Base-by-base conservation (phyloP, 2,113 vertebrate genomes). In the Ciconia stormi region DNA sequence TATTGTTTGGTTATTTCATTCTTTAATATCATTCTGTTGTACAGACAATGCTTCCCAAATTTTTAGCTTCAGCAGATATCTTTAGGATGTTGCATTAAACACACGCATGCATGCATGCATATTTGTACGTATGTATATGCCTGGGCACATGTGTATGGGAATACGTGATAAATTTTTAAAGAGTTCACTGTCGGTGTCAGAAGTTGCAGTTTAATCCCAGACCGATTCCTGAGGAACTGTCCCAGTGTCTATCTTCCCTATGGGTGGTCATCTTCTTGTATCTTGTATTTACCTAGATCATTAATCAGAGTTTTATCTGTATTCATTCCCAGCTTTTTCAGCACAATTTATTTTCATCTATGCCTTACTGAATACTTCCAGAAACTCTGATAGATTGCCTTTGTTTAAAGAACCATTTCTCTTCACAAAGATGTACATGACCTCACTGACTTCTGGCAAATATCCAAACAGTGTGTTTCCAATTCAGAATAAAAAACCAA, bases 31-130 rank as follows among this genome's bases (percentile, higher is more conserved):
- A 0, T 66, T 44, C 10, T 58, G 29, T 22, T 65, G 15, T 42
- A 3, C 6, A 23, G 36, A 44, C 66, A 74, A 1, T 8, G 27
- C 55, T 30, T 40, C 50, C 18, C 32, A 53, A 6, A 30, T 30
- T 19, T 38, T 22, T 5, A 9, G 14, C 27, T 69, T 38, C 40
- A 34, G 47, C 20, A 11, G 6, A 7, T 30, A 2, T 5, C 56
- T 62, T 49, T 5, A 25, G n/a, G 44, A 36, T 16, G 8, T 38
- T 38, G 36, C 30, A 20, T 72, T 42, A 8, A 14, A 29, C 3
- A 2, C 7, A 4, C 25, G 16, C 9, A 0, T 23, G 29, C 16
- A 3, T 5, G 6, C 66, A 13, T 3, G 21, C 4, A 0, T 29
- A 0, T 50, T 30, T 47, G 5, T 46, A 6, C 29, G 9, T 22